A percentile compares a stretch with the other conserved stretches of the same genome.
These are phyloP conservation scores for Coremacera marginata DNA, from an alignment of 2,888 invertebrate genomes.

Conservation along the genomic window DNA sequence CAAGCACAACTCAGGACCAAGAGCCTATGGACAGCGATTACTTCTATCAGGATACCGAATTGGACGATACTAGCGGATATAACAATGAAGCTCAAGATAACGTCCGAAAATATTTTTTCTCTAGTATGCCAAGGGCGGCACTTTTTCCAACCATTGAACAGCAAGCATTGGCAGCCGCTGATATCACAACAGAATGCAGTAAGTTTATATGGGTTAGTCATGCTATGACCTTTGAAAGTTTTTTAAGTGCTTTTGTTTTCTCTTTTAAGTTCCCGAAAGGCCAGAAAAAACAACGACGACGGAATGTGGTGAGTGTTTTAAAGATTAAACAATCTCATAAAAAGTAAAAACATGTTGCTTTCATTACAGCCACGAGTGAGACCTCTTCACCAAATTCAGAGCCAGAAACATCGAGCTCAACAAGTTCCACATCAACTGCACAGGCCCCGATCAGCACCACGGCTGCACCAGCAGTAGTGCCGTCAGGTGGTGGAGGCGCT, in stretches of 20 bases:
- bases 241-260: not conserved
- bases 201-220: not conserved
- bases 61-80: constrained; percentile 32
- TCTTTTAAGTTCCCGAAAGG: constrained; percentile 14
- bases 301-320: constrained; percentile 36
- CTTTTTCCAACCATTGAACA: constrained; percentile 5
- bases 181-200: constrained; percentile 44
- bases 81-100: constrained; percentile 19
- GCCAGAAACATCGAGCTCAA: too few species aligned
- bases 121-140: constrained; percentile 27
- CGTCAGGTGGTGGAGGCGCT: not conserved
- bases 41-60: constrained; percentile 44
- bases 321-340: too few species aligned
- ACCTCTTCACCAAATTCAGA: too few species aligned
- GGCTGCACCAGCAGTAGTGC: not conserved
- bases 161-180: not conserved
- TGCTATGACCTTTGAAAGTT: too few species aligned
- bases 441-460: not conserved
- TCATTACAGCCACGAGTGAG: too few species aligned
- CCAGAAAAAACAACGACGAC: constrained; percentile 20
- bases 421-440: too few species aligned
- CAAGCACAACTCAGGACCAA: constrained; percentile 27
- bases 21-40: constrained; percentile 44
- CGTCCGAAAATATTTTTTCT: constrained; percentile 30
- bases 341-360: not conserved